Percentiles rank a stretch among this genome's conserved stretches.
Conservation (phyloP, 2,113 vertebrate species). For the Murina feae region DNA sequence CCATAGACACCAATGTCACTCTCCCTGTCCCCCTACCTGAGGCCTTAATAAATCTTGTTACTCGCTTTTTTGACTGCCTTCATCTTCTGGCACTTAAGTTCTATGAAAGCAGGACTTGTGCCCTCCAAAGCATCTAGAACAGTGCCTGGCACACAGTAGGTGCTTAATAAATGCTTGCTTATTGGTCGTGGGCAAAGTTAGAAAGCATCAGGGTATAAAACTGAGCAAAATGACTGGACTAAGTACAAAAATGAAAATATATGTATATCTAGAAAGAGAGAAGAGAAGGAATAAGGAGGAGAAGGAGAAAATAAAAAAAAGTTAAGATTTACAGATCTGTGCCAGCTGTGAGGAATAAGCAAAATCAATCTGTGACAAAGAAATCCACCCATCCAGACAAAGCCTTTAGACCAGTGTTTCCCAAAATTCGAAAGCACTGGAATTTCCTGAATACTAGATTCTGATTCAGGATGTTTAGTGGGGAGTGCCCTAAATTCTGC, state of each 20-base stretch:
- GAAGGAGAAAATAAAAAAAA: neutral
- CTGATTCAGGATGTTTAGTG: neutral
- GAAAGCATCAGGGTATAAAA: neutral
- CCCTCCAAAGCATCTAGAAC: neutral
- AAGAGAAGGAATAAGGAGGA: neutral
- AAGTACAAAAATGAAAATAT: neutral
- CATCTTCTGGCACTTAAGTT: neutral
- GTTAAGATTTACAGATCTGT: neutral
- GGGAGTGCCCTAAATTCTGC: neutral
- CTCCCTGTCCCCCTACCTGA: too few species aligned
- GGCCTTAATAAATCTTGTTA: neutral
- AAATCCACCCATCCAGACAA: neutral
- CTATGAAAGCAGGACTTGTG: neutral
- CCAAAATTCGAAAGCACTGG: neutral
- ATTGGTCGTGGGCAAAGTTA: neutral
- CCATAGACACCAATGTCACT: neutral
- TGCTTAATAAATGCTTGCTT: neutral
- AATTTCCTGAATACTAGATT: neutral
- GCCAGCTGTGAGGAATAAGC: neutral
- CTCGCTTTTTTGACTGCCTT: neutral
- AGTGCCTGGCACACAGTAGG: neutral
- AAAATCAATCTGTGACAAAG: neutral
- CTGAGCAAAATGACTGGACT: neutral
- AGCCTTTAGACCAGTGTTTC: neutral
- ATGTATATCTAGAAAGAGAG: neutral